Conservation (phyloP, 2,113 vertebrate species). For the Poicephalus gulielmi region DNA sequence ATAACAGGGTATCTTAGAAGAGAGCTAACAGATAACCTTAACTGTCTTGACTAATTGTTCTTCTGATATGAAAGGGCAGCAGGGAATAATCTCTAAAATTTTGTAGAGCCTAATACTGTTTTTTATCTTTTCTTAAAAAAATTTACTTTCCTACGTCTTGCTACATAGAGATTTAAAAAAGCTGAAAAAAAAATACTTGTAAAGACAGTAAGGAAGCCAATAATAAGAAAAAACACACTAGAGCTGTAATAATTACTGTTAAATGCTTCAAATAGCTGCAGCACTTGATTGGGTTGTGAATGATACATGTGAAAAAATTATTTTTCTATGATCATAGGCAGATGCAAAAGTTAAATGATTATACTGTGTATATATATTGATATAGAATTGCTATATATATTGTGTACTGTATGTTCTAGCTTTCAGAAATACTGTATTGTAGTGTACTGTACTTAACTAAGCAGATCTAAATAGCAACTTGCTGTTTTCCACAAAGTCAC, state of each 20-base stretch:
- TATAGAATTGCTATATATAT: constrained; percentile 80
- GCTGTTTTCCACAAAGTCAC: constrained; percentile 77
- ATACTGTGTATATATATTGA: constrained; percentile 78
- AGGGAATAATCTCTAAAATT: constrained; percentile 33
- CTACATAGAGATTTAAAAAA: constrained; percentile 63
- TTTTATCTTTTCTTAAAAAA: constrained; percentile 35
- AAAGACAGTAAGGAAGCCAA: constrained; percentile 72
- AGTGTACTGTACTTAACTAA: constrained; percentile 81
- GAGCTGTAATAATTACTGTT: constrained; percentile 68
- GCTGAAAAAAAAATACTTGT: constrained; percentile 35
- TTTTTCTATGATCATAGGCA: constrained; percentile 74
- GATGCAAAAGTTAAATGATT: constrained; percentile 80
- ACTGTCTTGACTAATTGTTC: constrained; percentile 12
- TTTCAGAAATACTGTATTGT: constrained; percentile 83
- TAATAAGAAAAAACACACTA: constrained; percentile 74
- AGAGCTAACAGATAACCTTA: not conserved
- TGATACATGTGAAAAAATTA: constrained; percentile 75
- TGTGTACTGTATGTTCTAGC: constrained; percentile 76
- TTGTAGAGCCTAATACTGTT: constrained; percentile 56
- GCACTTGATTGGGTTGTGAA: constrained; percentile 71
- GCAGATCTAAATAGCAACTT: constrained; percentile 80
- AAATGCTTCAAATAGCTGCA: constrained; percentile 74
- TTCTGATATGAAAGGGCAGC: constrained; percentile 19
- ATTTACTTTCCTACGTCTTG: constrained; percentile 65
- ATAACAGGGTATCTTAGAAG: constrained; percentile 2